phyloP scores from a whole-genome alignment of 1,140 invertebrate genomes.

The Dinoponera quadriceps region DNA sequence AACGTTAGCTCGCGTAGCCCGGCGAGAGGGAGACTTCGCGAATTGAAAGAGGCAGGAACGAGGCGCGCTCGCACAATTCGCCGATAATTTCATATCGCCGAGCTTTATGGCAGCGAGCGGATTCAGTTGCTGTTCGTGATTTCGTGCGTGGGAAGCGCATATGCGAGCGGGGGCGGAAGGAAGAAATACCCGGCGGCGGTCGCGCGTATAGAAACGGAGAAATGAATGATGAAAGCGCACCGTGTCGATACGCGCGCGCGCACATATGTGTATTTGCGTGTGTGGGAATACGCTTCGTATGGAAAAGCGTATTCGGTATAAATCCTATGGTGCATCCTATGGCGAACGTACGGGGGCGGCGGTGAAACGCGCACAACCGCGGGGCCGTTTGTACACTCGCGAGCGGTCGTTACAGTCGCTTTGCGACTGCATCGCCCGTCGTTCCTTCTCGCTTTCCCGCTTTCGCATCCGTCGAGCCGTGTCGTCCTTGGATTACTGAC shows the following conservation, averaged over 20 bases:
- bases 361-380: slow-evolving; percentile 29
- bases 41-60: background rate
- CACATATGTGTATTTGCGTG: too few species aligned
- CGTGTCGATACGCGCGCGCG: slow-evolving; percentile 15
- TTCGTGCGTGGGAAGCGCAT: background rate
- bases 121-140: slow-evolving; percentile 21
- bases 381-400: slow-evolving; percentile 1
- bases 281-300: background rate
- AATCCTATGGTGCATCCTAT: slow-evolving; percentile 29
- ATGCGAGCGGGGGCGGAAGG: background rate
- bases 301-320: slow-evolving; percentile 50
- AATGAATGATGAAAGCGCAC: slow-evolving; percentile 35
- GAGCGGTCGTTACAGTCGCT: background rate
- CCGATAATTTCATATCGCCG: slow-evolving; percentile 43
- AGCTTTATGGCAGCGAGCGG: background rate
- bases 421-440: background rate
- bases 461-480: slow-evolving; percentile 22
- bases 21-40: background rate
- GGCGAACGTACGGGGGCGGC: too few species aligned
- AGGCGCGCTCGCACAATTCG: background rate
- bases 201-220: slow-evolving; percentile 15
- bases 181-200: slow-evolving; percentile 35
- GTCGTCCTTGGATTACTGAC: background rate
- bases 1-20: background rate
- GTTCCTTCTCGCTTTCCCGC: slow-evolving; percentile 24